Conservation (phyloP, 2,888 invertebrate genomes). For the Creontiades dilutus region DNA sequence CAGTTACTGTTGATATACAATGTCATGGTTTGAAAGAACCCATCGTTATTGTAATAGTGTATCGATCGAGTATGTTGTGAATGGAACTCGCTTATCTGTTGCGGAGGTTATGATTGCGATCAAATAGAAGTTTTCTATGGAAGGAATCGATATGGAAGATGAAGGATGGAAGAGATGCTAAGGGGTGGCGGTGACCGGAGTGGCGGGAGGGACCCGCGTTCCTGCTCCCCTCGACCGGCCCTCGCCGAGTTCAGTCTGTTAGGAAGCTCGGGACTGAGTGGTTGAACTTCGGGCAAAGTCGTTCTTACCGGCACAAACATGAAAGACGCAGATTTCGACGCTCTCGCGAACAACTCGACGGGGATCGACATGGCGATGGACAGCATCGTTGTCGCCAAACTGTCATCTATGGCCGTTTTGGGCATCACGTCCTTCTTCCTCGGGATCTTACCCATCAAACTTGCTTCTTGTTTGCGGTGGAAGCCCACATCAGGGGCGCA, state of each 20-base stretch:
- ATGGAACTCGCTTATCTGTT: too few species aligned
- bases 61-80: too few species aligned
- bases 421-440: slow-evolving; percentile 87
- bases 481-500: slow-evolving; percentile 64
- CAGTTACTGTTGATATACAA: too few species aligned
- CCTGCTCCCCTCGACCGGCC: slow-evolving; percentile 45
- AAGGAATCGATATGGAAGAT: slow-evolving; percentile 12
- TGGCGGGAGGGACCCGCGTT: slow-evolving; percentile 33
- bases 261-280: slow-evolving; percentile 51
- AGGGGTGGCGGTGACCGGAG: neutral
- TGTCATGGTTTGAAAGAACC: too few species aligned
- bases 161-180: neutral
- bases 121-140: neutral
- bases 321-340: slow-evolving; percentile 73
- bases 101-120: too few species aligned
- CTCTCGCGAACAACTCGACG: slow-evolving; percentile 11
- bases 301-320: slow-evolving; percentile 29
- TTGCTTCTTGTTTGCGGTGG: slow-evolving; percentile 79
- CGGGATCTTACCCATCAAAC: slow-evolving; percentile 86
- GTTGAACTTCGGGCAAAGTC: neutral
- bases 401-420: slow-evolving; percentile 88
- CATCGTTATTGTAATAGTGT: too few species aligned
- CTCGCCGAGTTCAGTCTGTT: slow-evolving; percentile 53
- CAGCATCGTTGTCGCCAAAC: slow-evolving; percentile 84
- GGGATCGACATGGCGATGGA: slow-evolving; percentile 56